phyloP scores from a whole-genome alignment of 2,113 vertebrate genomes.

The Dicerorhinus sumatrensis region DNA sequence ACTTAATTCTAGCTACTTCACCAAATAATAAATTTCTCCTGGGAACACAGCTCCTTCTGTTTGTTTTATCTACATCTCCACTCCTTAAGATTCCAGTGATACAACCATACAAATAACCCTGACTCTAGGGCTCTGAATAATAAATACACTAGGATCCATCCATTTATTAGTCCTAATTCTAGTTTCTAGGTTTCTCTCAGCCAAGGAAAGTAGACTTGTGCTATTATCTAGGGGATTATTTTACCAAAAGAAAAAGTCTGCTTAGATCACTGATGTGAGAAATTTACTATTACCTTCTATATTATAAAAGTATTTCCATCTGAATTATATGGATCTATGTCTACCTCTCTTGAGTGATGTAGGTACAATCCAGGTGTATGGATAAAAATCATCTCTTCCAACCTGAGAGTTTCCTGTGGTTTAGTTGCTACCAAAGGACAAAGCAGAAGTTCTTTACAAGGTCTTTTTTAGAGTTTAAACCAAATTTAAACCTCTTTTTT shows the following conservation, averaged over 20 bases:
- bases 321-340: not conserved
- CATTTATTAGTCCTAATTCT: not conserved
- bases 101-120: constrained; percentile 42
- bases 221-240: not conserved
- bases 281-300: not conserved
- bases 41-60: constrained; percentile 69
- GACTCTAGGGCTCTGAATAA: constrained; percentile 34
- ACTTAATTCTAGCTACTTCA: constrained; percentile 76
- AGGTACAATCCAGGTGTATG: not conserved
- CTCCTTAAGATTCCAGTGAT: constrained; percentile 63
- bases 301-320: not conserved
- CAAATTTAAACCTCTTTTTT: constrained; percentile 75
- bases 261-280: not conserved
- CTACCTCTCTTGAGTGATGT: not conserved
- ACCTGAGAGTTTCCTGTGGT: not conserved
- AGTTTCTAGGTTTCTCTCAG: not conserved
- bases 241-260: not conserved
- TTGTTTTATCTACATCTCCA: constrained; percentile 70
- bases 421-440: constrained; percentile 36
- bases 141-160: constrained; percentile 28
- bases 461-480: constrained; percentile 73
- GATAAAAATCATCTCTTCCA: not conserved
- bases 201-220: not conserved
- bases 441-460: constrained; percentile 56
- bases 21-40: constrained; percentile 74